Percentiles rank a stretch among this genome's conserved stretches.
These are phyloP conservation scores for Melanostigma gelatinosum DNA, from an alignment of 2,113 vertebrate species.

Conservation along the genomic window DNA sequence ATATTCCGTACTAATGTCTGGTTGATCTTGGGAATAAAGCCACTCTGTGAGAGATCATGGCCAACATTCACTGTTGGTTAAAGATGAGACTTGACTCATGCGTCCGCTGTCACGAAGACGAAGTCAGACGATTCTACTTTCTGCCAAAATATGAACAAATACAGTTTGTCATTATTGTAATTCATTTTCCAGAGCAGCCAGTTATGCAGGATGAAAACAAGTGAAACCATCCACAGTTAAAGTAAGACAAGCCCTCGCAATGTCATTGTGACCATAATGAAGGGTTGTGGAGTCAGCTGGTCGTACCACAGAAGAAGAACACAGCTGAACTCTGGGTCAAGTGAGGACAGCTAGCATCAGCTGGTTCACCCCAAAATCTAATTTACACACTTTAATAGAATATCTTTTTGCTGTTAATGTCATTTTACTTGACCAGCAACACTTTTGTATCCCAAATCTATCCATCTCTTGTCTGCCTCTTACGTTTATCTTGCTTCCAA, in stretches of 20 bases:
- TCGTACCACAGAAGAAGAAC: constrained; percentile 39
- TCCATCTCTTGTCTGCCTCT: not conserved
- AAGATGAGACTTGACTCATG: not conserved
- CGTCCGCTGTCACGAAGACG: not conserved
- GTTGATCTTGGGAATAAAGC: not conserved
- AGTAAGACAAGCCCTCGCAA: constrained; percentile 32
- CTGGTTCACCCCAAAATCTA: constrained; percentile 41
- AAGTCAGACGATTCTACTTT: not conserved
- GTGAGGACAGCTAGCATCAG: constrained; percentile 63
- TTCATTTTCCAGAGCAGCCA: constrained; percentile 18
- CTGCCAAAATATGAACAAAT: not conserved
- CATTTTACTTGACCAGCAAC: constrained; percentile 32
- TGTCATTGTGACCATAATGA: constrained; percentile 42
- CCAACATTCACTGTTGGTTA: not conserved
- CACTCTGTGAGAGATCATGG: not conserved
- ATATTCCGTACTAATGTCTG: not conserved
- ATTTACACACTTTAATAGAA: constrained; percentile 60
- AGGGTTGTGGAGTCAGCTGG: constrained; percentile 42
- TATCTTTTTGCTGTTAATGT: constrained; percentile 28
- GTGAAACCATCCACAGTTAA: constrained; percentile 36
- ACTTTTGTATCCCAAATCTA: constrained; percentile 19
- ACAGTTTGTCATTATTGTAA: not conserved
- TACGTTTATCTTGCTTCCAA: constrained; percentile 15
- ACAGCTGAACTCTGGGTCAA: constrained; percentile 53
- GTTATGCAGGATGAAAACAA: constrained; percentile 38